phyloP scores from a whole-genome alignment of 2,113 vertebrate genomes.

The Bungarus multicinctus region DNA sequence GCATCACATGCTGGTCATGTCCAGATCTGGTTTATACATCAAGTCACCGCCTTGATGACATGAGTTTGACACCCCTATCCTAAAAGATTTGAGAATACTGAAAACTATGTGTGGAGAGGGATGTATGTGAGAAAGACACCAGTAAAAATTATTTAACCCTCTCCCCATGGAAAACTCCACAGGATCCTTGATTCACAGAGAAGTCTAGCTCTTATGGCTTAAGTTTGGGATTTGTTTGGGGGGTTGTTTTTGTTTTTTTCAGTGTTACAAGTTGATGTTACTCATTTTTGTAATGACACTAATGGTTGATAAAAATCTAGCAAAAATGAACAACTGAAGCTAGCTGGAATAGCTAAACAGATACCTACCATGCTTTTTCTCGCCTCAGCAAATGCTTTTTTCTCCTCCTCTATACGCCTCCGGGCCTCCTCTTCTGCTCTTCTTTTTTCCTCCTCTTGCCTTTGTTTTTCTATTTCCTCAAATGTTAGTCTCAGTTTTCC shows the following conservation, averaged over 20 bases:
- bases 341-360: not conserved
- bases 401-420: constrained; percentile 90
- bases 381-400: constrained; percentile 90
- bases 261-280: not conserved
- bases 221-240: not conserved
- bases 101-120: not conserved
- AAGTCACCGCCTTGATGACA: too few relatives aligned
- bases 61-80: too few relatives aligned
- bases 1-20: too few relatives aligned
- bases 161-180: not conserved
- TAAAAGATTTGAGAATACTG: not conserved
- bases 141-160: not conserved
- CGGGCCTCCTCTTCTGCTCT: constrained; percentile 86
- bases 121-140: not conserved
- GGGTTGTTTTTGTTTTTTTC: not conserved
- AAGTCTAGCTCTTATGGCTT: not conserved
- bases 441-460: constrained; percentile 84
- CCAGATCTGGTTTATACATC: too few relatives aligned
- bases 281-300: not conserved
- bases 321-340: not conserved
- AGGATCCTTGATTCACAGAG: not conserved
- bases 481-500: constrained; percentile 92
- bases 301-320: not conserved
- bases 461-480: constrained; percentile 91
- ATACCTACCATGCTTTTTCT: constrained; percentile 88